These are phyloP conservation scores for Cryptocephalus primarius DNA, from an alignment of 2,888 invertebrate genomes.

Conservation along the genomic window DNA sequence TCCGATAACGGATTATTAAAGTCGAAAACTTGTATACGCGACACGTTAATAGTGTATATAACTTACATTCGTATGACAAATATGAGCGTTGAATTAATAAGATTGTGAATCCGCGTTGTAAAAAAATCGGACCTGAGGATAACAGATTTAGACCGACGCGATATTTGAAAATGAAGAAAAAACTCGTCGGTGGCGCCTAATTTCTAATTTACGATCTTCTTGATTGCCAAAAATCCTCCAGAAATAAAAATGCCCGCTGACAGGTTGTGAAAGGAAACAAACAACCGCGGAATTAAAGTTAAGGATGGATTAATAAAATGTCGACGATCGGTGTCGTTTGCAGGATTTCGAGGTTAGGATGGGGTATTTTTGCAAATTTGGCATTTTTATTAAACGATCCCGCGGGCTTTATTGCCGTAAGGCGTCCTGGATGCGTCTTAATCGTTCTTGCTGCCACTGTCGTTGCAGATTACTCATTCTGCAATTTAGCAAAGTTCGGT, in stretches of 20 bases:
- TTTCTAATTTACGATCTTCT: constrained; percentile 4
- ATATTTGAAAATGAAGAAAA: neutral
- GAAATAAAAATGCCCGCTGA: neutral
- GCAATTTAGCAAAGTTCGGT: too few species aligned
- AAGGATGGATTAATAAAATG: constrained; percentile 2
- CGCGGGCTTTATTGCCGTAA: neutral
- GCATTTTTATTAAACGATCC: too few species aligned
- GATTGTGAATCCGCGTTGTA: neutral
- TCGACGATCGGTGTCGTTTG: neutral
- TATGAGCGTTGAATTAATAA: too few species aligned
- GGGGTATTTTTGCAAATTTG: neutral
- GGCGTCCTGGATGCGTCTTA: neutral
- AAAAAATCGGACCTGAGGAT: neutral
- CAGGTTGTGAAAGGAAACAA: constrained; percentile 6
- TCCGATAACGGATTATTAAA: too few species aligned
- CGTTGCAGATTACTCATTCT: too few species aligned
- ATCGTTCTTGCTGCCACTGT: too few species aligned
- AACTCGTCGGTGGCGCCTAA: constrained; percentile 3
- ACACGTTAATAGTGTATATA: too few species aligned
- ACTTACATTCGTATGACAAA: too few species aligned
- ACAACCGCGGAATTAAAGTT: constrained; percentile 5
- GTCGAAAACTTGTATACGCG: too few species aligned
- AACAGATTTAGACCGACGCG: neutral
- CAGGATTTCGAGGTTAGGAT: neutral
- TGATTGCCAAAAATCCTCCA: constrained; percentile 3